phyloP scores from a whole-genome alignment of 2,113 vertebrate species.

The Tachysurus fulvidraco region DNA sequence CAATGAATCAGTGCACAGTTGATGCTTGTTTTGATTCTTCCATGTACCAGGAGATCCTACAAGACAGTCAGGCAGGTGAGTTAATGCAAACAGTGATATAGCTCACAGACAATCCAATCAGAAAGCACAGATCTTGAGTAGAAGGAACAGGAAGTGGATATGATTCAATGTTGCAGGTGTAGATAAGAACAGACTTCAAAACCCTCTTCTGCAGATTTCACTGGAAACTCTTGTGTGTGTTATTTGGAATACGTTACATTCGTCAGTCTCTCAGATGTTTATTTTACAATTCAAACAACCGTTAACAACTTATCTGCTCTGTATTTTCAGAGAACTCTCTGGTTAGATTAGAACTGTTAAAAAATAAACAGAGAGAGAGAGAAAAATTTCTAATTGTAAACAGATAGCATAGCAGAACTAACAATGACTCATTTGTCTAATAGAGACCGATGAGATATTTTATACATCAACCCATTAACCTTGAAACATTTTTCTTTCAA shows the following conservation, averaged over 20 bases:
- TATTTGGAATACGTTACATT: background rate
- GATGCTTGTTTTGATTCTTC: background rate
- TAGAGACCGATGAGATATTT: constrained; percentile 30
- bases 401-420: constrained; percentile 25
- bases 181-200: background rate
- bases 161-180: background rate
- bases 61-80: constrained; percentile 6
- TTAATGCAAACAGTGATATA: constrained; percentile 1
- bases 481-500: constrained; percentile 61
- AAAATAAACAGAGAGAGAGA: background rate
- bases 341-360: constrained; percentile 45
- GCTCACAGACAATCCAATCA: constrained; percentile 10
- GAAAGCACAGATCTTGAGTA: constrained; percentile 15
- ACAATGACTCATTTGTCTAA: constrained; percentile 26
- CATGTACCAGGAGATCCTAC: background rate
- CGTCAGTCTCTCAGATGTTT: background rate
- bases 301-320: background rate
- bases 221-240: background rate
- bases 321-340: background rate
- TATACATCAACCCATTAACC: constrained; percentile 48
- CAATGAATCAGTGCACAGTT: background rate
- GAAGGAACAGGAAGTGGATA: background rate
- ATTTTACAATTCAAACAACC: background rate
- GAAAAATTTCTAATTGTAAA: constrained; percentile 6
- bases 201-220: background rate